Base-by-base conservation (phyloP, 92 coral and sea anemone genomes). In the Parazoanthus atlanticus region DNA sequence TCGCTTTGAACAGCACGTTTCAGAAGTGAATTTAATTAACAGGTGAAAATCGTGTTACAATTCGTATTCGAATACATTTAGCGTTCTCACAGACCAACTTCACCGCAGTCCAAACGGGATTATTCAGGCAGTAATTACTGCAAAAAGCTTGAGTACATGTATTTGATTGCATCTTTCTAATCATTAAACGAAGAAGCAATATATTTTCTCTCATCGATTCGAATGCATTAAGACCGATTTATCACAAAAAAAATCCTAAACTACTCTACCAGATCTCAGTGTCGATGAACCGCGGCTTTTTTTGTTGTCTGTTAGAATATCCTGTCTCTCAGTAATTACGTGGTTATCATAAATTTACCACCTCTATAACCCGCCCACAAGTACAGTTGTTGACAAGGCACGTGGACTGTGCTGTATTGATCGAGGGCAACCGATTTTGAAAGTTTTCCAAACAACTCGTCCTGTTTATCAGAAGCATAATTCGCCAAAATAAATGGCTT, bases 301-400 rank as follows among this genome's bases (percentile, higher is more conserved):
- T 49, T 25, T 23, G 74, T 56, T 67, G 78, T 83, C 38, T 47
- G 28, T 5, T 1, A 78, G 91, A 91, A 93, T 90, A 88, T 85
- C 86, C 89, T 91, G 93, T 93, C 90, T 93, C 46, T 92, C 86
- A 72, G 81, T 93, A 86, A 93, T 95, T 95, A 92, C 79, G 85
- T 54, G 47, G 81, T 89, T 89, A 93, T 93, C 89, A 92, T 92
- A 91, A 66, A 84, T 78, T 86, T 90, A 92, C 92, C 95, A 90
- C 93, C 96, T 89, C 72, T 52, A n/a, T n/a, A 76, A 41, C 73
- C 89, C 95, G 96, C 96, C 98, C 93, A 92, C 92, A 66, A 90
- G 85, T 79, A 83, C 86, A 89, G 93, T 69, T 86, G 80, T 86
- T 66, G 91, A 93, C 86, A 82, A 88, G 92, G 77, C 69, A 61